A percentile compares a stretch with the other conserved stretches of the same genome.
Evolutionary conservation across 2,888 invertebrate species (phyloP).

Genomic region (Cerastoderma edule): DNA sequence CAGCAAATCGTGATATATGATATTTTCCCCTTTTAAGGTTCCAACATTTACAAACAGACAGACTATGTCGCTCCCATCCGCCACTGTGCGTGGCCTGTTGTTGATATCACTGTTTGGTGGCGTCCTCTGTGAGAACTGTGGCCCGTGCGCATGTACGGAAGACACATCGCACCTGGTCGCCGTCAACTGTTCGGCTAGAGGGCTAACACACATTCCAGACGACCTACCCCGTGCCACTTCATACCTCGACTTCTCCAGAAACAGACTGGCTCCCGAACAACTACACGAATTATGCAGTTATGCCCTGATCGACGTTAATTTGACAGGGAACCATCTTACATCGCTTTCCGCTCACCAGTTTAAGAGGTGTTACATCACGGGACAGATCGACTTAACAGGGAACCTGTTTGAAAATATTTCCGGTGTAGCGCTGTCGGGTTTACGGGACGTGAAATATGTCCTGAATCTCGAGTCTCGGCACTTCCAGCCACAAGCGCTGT

Average conservation of each 20-base stretch:
- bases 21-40: too few relatives aligned
- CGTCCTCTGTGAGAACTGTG: conserved; percentile 1
- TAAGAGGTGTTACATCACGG: conserved; percentile 9
- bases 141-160: conserved; percentile 25
- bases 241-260: conserved; percentile 32
- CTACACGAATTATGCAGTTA: conserved; percentile 25
- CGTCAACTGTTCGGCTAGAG: conserved; percentile 21
- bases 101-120: neutral
- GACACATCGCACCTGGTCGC: neutral
- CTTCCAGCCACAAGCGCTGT: conserved; percentile 18
- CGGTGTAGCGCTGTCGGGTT: conserved; percentile 15
- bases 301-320: conserved; percentile 17
- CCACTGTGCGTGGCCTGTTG: too few relatives aligned
- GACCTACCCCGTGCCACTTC: conserved; percentile 17
- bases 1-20: too few relatives aligned
- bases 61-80: too few relatives aligned
- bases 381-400: conserved; percentile 27
- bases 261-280: conserved; percentile 14
- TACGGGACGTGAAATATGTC: conserved; percentile 21
- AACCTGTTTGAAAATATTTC: conserved; percentile 26
- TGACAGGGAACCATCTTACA: conserved; percentile 34
- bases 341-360: conserved; percentile 1
- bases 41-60: too few relatives aligned
- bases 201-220: conserved; percentile 22
- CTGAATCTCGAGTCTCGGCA: conserved; percentile 29